Conservation (phyloP, 2,113 vertebrate species). For the Melanerpes formicivorus region DNA sequence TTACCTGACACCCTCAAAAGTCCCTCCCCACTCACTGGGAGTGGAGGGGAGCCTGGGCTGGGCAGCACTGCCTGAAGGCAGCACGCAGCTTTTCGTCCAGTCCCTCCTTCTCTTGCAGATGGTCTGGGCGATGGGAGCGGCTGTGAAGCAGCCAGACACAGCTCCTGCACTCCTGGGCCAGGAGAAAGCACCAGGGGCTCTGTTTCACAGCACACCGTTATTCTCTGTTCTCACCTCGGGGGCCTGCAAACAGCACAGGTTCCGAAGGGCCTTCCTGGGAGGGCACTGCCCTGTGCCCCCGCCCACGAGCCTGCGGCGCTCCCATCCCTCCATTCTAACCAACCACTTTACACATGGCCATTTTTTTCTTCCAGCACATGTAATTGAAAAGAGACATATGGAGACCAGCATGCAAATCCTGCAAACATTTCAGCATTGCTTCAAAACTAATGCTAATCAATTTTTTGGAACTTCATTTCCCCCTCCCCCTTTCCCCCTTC, state of each 20-base stretch:
- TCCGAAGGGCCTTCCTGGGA: not conserved
- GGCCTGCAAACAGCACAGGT: fast-evolving
- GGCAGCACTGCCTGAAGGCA: not conserved
- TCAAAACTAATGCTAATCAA: constrained; percentile 78
- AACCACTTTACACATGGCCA: constrained; percentile 63
- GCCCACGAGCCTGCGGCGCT: not conserved
- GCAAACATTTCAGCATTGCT: constrained; percentile 80
- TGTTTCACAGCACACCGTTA: not conserved
- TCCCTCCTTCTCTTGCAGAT: not conserved
- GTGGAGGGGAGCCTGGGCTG: not conserved
- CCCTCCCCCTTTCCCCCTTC: not conserved
- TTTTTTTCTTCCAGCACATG: constrained; percentile 75
- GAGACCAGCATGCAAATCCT: constrained; percentile 80
- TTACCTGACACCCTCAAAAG: too few relatives aligned
- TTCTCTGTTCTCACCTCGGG: fast-evolving
- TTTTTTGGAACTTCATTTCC: constrained; percentile 31
- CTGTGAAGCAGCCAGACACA: not conserved
- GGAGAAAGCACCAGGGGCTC: fast-evolving
- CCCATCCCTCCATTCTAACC: constrained; percentile 68
- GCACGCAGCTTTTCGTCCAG: not conserved
- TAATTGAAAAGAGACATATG: constrained; percentile 85
- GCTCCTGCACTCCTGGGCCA: not conserved
- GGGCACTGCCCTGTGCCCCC: not conserved
- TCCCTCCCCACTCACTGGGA: not conserved
- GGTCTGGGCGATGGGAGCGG: fast-evolving